These are phyloP conservation scores for Meliscaeva auricollis DNA, from an alignment of 2,888 invertebrate genomes.

Conservation along the genomic window DNA sequence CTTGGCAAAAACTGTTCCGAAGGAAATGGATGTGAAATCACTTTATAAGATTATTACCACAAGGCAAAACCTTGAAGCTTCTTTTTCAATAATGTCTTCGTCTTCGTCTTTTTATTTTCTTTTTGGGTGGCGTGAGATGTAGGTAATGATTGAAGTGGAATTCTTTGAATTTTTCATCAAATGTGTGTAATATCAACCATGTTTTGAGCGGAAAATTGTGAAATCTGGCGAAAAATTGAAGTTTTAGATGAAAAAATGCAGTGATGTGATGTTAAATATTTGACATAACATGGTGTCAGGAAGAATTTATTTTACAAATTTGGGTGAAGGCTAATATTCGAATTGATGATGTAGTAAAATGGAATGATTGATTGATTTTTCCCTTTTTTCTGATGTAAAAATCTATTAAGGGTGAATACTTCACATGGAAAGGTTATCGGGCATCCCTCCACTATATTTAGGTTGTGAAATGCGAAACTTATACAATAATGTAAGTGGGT, in stretches of 20 bases:
- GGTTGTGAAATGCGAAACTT: too few relatives aligned
- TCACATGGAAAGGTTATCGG: too few relatives aligned
- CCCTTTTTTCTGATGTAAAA: not conserved
- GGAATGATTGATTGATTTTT: not conserved
- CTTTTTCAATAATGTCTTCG: slow-evolving; percentile 11
- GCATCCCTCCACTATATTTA: too few relatives aligned
- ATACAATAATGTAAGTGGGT: too few relatives aligned
- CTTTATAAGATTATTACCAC: slow-evolving; percentile 51
- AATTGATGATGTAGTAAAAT: not conserved
- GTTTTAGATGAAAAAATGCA: slow-evolving; percentile 30
- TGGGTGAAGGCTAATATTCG: not conserved
- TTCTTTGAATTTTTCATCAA: slow-evolving; percentile 3
- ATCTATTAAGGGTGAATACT: not conserved
- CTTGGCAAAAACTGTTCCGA: slow-evolving; percentile 34
- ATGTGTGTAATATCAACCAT: not conserved
- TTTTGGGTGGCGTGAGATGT: not conserved
- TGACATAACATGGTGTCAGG: not conserved
- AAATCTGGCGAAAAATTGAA: slow-evolving; percentile 30
- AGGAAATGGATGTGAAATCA: slow-evolving; percentile 68
- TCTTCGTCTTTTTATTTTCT: not conserved
- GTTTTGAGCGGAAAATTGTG: slow-evolving; percentile 28
- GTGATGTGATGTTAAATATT: slow-evolving; percentile 30
- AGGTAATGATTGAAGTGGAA: slow-evolving; percentile 7
- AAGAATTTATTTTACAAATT: not conserved
- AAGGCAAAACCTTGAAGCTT: slow-evolving; percentile 30